Evolutionary conservation across 1,140 invertebrate species (phyloP), one percentile per base, ranked within the genome.

Genomic region (Drosophila trapezifrons): DNA sequence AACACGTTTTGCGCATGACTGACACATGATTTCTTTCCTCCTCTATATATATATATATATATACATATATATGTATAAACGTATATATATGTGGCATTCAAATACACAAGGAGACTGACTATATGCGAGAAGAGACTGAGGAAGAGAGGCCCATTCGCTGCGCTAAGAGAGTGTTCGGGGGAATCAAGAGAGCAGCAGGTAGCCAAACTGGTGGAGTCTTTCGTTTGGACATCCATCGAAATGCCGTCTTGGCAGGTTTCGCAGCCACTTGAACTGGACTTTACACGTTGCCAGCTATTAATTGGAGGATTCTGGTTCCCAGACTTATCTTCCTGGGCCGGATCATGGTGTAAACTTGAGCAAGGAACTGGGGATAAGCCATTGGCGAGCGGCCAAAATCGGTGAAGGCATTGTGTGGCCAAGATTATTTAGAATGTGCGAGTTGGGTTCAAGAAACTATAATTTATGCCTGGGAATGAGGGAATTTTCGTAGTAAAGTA

Each of bases 1-100:
- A 90, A 90, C 89, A 76, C 71, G 87, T 90, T 90, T 89, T 90
- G 87, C 87, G 87, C 87, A 90, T 90, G 87, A 89, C 87, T 79
- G 82, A 90, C 85, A 90, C 80, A 80, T 89, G 85, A 90, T 90
- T 90, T 84, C 84, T 84, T 90, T 87, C 82, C 69, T 76, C 37
- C 42, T 56, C 60, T 46, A 35, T 63, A 43, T 46, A 60, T 45
- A 27, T 58, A 18, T 43, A 40, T 29, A 63, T 15, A 29, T 4
- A 73, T 20, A 62, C 37, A 49, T 51, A 42, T 35, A 51, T 32
- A 55, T 45, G 22, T n/a, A 37, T 70, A 59, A 7, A 35, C 5
- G 20, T 47, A 40, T 51, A 17, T 52, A 37, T 43, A 43, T 60
- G 35, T 29, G 57, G 20, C 65, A 51, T 67, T 35, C 65, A 35